Evolutionary conservation across 2,113 vertebrate genomes (phyloP).

Genomic region (Rana temporaria): DNA sequence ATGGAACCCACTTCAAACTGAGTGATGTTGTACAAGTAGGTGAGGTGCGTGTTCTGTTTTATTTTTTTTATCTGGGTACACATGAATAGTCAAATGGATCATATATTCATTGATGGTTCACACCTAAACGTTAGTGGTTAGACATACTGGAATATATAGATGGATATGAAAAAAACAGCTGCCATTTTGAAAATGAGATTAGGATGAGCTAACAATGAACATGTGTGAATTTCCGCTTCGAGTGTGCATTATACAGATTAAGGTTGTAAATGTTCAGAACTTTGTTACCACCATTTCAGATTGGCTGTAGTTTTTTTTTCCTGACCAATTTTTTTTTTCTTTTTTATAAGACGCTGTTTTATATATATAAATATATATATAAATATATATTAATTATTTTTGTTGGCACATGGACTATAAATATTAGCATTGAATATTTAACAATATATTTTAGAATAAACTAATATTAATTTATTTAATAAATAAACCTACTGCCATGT

Average conservation of each 20-base stretch:
- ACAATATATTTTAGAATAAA: slow-evolving; percentile 87
- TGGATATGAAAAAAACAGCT: slow-evolving; percentile 31
- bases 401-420: slow-evolving; percentile 67
- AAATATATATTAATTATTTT: slow-evolving; percentile 52
- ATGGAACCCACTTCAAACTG: neutral
- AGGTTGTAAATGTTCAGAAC: slow-evolving; percentile 26
- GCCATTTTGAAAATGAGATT: neutral
- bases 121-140: neutral
- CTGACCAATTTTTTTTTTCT: slow-evolving; percentile 59
- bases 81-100: neutral
- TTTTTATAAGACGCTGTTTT: slow-evolving; percentile 10
- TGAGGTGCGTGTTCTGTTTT: neutral
- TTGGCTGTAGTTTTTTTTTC: slow-evolving; percentile 41
- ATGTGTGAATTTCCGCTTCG: neutral
- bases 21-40: neutral
- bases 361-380: slow-evolving; percentile 22
- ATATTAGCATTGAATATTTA: slow-evolving; percentile 89
- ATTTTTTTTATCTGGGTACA: neutral
- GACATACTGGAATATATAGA: neutral
- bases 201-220: slow-evolving; percentile 51
- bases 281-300: neutral
- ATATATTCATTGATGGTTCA: neutral
- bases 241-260: slow-evolving; percentile 36
- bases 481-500: slow-evolving; percentile 81
- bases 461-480: slow-evolving; percentile 99